Base-by-base conservation (phyloP, 2,113 vertebrate species). In the Hippoglossus stenolepis region DNA sequence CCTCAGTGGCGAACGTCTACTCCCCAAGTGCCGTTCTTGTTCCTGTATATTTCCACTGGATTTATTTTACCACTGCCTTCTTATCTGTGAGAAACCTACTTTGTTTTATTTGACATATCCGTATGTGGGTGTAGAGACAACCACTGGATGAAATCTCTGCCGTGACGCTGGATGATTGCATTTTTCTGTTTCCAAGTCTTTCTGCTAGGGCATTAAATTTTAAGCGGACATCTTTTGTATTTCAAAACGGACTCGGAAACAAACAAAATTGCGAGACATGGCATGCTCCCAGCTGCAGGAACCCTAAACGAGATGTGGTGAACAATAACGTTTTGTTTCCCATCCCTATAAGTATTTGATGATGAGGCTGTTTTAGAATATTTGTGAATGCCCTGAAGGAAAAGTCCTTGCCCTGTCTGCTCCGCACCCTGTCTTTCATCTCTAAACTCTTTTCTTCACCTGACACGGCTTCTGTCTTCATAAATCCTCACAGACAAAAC, bases 301-400 rank as follows among this genome's bases (percentile, higher is more conserved):
- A 38, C n/a, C 5, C 4, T 28, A 6, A 47, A 23, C 12, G 49
- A 1, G n/a, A 60, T 61, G 54, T 58, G 40, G 31, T 2, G 24
- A 59, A 75, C 54, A 38, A 18, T 20, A 2, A 24, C 13, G 6
- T 20, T 7, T 65, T 51, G 18, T 43, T 70, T 59, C 61, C 45
- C 26, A 49, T 56, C 73, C 23, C 53, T 65, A 68, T 9, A 2
- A 68, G 54, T 24, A 49, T 61, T 69, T 65, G 13, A 65, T 26
- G 53, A 58, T 38, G 35, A 38, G 35, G 35, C 11, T n/a, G 31
- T 13, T 4, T 24, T 40, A 61, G 38, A 24, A 69, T 51, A 31
- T 20, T 38, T 54, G 61, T 62, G 57, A 76, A 51, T 61, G 17
- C 69, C 51, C 61, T 70, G 0, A 18, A 70, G 74, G 49, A 69